Evolutionary conservation across 2,113 vertebrate species (phyloP).

Genomic region (Lonchura striata): DNA sequence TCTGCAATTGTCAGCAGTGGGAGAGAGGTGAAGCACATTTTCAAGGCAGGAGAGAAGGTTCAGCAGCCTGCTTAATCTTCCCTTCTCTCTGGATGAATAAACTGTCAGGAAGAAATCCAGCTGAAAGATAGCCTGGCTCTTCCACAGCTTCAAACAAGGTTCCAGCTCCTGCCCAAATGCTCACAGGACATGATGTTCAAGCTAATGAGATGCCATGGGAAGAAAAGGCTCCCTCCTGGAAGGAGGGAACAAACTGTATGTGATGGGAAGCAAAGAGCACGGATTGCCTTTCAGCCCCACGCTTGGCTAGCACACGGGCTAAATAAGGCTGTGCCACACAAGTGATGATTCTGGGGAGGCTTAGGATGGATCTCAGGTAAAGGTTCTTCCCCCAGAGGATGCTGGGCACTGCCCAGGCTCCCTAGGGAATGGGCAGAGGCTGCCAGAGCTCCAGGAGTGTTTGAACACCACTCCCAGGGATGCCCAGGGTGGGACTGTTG

Average conservation of each 20-base stretch:
- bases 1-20: background rate
- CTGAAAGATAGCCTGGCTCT: background rate
- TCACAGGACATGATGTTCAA: background rate
- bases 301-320: background rate
- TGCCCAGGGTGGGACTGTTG: background rate
- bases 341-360: background rate
- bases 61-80: slow-evolving; percentile 12
- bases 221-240: background rate
- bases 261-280: background rate
- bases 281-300: background rate
- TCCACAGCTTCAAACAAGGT: background rate
- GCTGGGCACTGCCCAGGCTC: background rate
- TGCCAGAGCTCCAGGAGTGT: background rate
- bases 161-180: background rate
- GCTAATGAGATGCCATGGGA: background rate
- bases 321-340: fast-evolving
- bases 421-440: background rate
- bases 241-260: background rate
- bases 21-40: background rate
- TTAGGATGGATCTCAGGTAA: background rate
- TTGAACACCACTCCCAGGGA: background rate
- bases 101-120: slow-evolving; percentile 1
- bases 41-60: background rate
- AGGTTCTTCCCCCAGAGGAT: background rate
- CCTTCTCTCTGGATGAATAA: background rate